Evolutionary conservation across 2,888 invertebrate species (phyloP).

Genomic region (Monoplex corrugatus): DNA sequence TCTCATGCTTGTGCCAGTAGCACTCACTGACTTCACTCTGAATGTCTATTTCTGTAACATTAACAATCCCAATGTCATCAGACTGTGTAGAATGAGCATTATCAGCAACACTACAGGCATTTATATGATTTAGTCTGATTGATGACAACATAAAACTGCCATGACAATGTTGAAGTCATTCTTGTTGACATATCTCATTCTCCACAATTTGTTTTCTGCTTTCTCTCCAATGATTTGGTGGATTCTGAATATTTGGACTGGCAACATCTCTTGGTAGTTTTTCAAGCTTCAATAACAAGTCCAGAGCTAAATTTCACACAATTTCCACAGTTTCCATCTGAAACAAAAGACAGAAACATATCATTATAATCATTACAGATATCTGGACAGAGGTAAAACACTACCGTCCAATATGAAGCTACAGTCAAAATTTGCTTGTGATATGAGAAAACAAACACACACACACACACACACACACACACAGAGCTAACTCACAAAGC

Average conservation of each 20-base stretch:
- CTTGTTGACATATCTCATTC: background rate
- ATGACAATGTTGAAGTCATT: background rate
- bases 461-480: too few relatives aligned
- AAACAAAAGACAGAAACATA: too few relatives aligned
- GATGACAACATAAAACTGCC: background rate
- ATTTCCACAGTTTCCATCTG: too few relatives aligned
- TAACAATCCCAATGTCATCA: background rate
- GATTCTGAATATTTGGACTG: slow-evolving; percentile 60
- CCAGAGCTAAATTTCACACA: too few relatives aligned
- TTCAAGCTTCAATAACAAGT: slow-evolving; percentile 63
- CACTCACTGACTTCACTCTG: background rate
- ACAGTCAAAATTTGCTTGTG: too few relatives aligned
- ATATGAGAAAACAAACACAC: too few relatives aligned
- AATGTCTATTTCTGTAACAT: background rate
- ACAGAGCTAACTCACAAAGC: too few relatives aligned
- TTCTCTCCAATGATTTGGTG: background rate
- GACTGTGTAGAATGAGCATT: background rate
- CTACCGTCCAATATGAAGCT: too few relatives aligned
- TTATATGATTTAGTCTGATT: background rate
- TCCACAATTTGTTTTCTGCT: background rate
- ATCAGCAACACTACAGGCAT: background rate
- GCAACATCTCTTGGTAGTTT: slow-evolving; percentile 73
- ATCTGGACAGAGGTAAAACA: too few relatives aligned
- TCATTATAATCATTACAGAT: too few relatives aligned
- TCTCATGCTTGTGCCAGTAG: too few relatives aligned